Evolutionary conservation across 1,140 invertebrate genomes (phyloP).

Genomic region (Macrobrachium nipponense): DNA sequence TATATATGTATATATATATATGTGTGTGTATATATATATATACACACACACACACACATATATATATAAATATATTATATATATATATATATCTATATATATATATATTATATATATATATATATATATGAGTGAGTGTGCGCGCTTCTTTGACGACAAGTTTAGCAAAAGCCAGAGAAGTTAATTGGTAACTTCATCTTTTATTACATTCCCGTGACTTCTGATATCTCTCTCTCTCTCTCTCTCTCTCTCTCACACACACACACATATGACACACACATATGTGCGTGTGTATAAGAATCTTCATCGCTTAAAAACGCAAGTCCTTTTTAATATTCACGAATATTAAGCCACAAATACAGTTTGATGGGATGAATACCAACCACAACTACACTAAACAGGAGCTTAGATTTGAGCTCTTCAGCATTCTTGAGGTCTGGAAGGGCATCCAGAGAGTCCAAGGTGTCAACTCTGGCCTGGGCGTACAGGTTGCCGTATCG

Average conservation of each 20-base stretch:
- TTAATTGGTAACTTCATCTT: background rate
- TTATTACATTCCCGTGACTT: too few relatives aligned
- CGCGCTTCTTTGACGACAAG: background rate
- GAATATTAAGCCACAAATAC: too few relatives aligned
- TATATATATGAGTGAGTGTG: background rate
- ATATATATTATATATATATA: background rate
- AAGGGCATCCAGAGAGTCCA: conserved; percentile 85
- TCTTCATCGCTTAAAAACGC: too few relatives aligned
- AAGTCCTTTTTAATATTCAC: too few relatives aligned
- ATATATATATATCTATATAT: background rate
- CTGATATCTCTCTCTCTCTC: too few relatives aligned
- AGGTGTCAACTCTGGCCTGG: conserved; percentile 83
- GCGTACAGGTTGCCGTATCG: conserved; percentile 87
- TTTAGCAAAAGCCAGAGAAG: background rate
- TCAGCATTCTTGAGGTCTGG: conserved; percentile 82
- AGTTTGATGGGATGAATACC: conserved; percentile 69
- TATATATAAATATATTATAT: background rate
- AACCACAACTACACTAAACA: conserved; percentile 95
- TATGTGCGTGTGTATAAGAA: too few relatives aligned
- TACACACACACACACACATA: too few relatives aligned
- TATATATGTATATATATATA: background rate
- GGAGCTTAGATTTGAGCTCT: conserved; percentile 91
- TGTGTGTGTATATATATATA: background rate
- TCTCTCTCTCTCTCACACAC: too few relatives aligned
- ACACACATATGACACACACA: too few relatives aligned